Conservation (phyloP, 2,888 invertebrate species). For the Leuctra nigra region DNA sequence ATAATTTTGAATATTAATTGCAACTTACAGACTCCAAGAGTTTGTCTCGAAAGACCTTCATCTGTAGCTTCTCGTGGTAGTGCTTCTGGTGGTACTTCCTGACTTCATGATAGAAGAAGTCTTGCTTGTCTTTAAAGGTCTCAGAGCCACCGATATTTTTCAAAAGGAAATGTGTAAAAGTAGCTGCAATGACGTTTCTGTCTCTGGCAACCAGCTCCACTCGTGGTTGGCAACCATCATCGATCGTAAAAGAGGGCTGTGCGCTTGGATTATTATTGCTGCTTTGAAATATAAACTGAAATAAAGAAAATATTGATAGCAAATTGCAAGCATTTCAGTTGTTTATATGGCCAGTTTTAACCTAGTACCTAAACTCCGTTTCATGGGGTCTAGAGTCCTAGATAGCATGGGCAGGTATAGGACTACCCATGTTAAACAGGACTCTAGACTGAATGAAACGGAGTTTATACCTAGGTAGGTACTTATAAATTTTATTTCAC, state of each 20-base stretch:
- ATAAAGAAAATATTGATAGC: constrained; percentile 21
- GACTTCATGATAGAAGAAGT: constrained; percentile 74
- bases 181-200: constrained; percentile 85
- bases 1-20: not conserved
- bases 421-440: too few relatives aligned
- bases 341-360: too few relatives aligned
- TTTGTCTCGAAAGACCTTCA: constrained; percentile 76
- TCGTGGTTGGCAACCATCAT: constrained; percentile 86
- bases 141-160: constrained; percentile 95
- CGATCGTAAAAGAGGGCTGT: constrained; percentile 66
- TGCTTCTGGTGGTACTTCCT: constrained; percentile 81
- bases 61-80: constrained; percentile 74
- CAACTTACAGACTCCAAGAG: constrained; percentile 66
- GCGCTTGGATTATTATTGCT: constrained; percentile 48
- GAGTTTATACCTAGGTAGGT: too few relatives aligned
- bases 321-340: too few relatives aligned
- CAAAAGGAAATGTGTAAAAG: constrained; percentile 82
- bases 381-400: too few relatives aligned
- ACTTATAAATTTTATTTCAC: too few relatives aligned
- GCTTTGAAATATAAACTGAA: constrained; percentile 59
- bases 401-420: too few relatives aligned
- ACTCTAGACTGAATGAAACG: too few relatives aligned
- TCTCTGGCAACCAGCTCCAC: constrained; percentile 77
- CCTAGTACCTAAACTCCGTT: too few relatives aligned
- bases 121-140: constrained; percentile 69